Percentiles rank a stretch among this genome's conserved stretches.
These are phyloP conservation scores for Morpho deidamia DNA, from an alignment of 2,888 invertebrate genomes.

Conservation along the genomic window DNA sequence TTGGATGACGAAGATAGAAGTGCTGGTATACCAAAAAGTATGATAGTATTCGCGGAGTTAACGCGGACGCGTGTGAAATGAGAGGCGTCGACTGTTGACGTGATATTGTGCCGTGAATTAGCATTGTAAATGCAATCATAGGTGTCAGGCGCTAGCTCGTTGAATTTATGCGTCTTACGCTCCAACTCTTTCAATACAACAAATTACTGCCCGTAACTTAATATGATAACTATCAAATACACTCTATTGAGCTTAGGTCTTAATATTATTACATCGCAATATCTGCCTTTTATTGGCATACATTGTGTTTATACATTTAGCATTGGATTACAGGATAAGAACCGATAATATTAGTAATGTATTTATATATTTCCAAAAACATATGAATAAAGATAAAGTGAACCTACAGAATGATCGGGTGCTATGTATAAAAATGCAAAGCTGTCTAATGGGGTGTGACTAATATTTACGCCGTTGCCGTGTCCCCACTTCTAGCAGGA, in stretches of 20 bases:
- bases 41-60: not conserved
- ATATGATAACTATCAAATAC: conserved; percentile 28
- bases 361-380: no score
- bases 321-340: no score
- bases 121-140: conserved; percentile 79
- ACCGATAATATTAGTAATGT: no score
- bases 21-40: not conserved
- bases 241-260: conserved; percentile 48
- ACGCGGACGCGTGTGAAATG: conserved; percentile 24
- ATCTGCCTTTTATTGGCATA: no score
- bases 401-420: no score
- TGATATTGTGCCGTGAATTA: conserved; percentile 70
- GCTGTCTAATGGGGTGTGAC: no score
- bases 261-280: conserved; percentile 30
- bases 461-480: no score
- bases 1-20: not conserved
- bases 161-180: conserved; percentile 73
- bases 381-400: no score
- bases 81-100: conserved; percentile 43
- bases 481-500: no score
- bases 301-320: no score
- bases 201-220: conserved; percentile 67
- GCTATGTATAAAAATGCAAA: no score
- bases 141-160: conserved; percentile 71
- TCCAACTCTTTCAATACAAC: conserved; percentile 61